Base-by-base conservation (phyloP, 2,888 invertebrate species). In the Margaritifera margaritifera region DNA sequence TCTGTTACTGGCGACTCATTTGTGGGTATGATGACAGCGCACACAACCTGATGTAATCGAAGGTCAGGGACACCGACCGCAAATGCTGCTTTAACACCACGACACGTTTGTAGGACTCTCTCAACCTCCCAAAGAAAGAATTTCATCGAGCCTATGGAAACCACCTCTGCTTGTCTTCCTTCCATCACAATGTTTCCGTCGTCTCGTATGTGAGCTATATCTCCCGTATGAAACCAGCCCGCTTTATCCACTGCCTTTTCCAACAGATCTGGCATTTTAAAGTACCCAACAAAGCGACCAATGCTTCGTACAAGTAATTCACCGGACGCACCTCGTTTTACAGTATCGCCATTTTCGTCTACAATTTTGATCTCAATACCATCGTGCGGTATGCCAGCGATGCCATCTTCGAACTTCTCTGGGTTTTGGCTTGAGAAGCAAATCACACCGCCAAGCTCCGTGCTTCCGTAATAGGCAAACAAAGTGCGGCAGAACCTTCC, bases 51-150 rank as follows among this genome's bases (percentile, higher is more conserved):
- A 6, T 63, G 24, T 15, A 77, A 50, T n/a, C 74, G 52, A n/a
- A 24, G 22, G 54, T 77, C 77, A 4, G 77, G 77, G 5, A 77
- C 74, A 20, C 77, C 77, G 11, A 74, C 70, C 19, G 72, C 77
- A 55, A 70, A 57, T 0, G 58, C 77, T 42, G 31, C 31, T 20
- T 59, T 56, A 6, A 59, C 70, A 6, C 74, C 71, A 8, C 68
- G 70, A 25, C 62, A 68, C 18, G 55, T 64, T n/a, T 62, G 64
- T 53, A 77, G 55, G 1, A 61, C 25, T 18, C 61, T 63, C 60
- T 77, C 77, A 18, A 77, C 62, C 27, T 18, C 52, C 71, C 74
- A 74, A 0, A 74, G 74, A 52, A 74, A 74, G 56, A 64, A 69
- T 54, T 74, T 73, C 11, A 42, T 56, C 4, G 71, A 63, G 22